Conservation (phyloP, 2,797 vertebrate species). For the Lates japonicus region DNA sequence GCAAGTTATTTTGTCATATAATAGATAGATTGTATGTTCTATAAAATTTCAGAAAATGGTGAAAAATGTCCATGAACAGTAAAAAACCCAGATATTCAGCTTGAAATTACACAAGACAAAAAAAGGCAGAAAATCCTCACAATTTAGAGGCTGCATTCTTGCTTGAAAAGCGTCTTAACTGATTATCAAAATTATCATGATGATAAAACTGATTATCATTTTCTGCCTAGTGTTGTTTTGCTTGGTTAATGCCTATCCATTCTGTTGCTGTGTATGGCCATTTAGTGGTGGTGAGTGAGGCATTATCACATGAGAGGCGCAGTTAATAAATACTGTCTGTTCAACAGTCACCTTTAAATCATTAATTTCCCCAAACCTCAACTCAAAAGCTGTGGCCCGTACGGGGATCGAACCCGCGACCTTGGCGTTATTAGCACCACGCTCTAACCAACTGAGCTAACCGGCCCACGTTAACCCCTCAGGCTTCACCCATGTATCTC, state of each 20-base stretch:
- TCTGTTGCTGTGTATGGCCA: not conserved
- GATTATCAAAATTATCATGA: not conserved
- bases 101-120: not conserved
- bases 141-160: not conserved
- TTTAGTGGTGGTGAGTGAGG: not conserved
- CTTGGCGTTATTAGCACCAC: constrained; percentile 81
- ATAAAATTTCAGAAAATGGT: not conserved
- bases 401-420: constrained; percentile 67
- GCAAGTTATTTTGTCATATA: not conserved
- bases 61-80: not conserved
- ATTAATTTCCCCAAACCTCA: accelerated
- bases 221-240: accelerated
- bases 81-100: not conserved
- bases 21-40: not conserved
- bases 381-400: constrained; percentile 10
- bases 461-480: not conserved
- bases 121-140: not conserved
- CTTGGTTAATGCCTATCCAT: not conserved
- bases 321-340: too few relatives aligned
- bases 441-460: constrained; percentile 76
- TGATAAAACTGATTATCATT: not conserved
- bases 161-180: not conserved
- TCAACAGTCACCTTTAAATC: not conserved
- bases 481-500: not conserved
- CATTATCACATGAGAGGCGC: not conserved